These are phyloP conservation scores for Apomyelois bistriatella DNA, from an alignment of 2,888 invertebrate species.

Conservation along the genomic window DNA sequence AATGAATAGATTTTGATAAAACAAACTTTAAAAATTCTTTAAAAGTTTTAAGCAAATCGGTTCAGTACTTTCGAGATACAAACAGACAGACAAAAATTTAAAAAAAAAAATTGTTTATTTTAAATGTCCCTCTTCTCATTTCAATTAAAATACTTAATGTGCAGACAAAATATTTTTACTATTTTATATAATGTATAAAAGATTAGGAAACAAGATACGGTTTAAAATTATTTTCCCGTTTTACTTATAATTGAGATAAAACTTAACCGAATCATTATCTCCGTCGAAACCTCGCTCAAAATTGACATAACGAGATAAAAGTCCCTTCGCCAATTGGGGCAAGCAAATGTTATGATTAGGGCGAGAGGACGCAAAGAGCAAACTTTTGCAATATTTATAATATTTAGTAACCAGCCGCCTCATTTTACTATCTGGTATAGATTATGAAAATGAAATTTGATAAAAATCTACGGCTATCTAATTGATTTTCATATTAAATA, in stretches of 20 bases:
- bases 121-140: too few species aligned
- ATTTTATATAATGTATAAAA: too few species aligned
- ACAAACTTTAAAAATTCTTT: too few species aligned
- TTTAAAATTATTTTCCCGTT: not conserved
- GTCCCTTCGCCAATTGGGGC: conserved; percentile 62
- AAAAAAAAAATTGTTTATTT: too few species aligned
- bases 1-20: too few species aligned
- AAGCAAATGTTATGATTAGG: conserved; percentile 66
- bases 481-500: not conserved
- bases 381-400: conserved; percentile 70
- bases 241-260: not conserved
- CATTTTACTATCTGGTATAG: conserved; percentile 54
- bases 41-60: too few species aligned
- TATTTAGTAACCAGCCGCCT: conserved; percentile 76
- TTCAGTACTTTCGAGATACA: too few species aligned
- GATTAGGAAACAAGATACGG: too few species aligned
- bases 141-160: too few species aligned
- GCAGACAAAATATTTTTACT: too few species aligned
- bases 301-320: conserved; percentile 64
- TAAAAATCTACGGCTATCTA: not conserved
- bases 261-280: conserved; percentile 7
- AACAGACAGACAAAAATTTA: too few species aligned
- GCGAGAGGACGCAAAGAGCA: conserved; percentile 47
- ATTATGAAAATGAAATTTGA: conserved; percentile 37
- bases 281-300: conserved; percentile 36